Evolutionary conservation across 2,113 vertebrate species (phyloP).

Genomic region (Promerops cafer): DNA sequence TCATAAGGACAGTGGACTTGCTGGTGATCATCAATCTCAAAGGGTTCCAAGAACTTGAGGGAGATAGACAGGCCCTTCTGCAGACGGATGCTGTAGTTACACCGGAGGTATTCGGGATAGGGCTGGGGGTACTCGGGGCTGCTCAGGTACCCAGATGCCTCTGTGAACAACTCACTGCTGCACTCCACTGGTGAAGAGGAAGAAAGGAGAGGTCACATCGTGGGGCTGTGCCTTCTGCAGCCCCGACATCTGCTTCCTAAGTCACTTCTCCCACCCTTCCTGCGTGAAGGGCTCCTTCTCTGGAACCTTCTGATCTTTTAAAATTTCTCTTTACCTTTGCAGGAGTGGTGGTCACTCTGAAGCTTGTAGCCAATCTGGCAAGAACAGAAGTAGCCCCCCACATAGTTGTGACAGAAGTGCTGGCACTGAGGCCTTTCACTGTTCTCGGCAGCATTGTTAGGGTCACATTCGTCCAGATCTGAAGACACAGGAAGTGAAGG

Average conservation of each 20-base stretch:
- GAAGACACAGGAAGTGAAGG: neutral
- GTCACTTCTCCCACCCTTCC: neutral
- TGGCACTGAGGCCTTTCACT: constrained; percentile 70
- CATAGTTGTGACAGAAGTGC: constrained; percentile 89
- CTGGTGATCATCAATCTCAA: constrained; percentile 79
- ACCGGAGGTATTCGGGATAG: constrained; percentile 70
- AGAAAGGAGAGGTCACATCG: neutral
- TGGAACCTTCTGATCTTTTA: neutral
- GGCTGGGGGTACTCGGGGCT: constrained; percentile 75
- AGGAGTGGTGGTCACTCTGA: constrained; percentile 75
- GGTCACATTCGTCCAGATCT: constrained; percentile 74
- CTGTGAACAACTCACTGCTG: constrained; percentile 68
- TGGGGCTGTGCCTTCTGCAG: neutral
- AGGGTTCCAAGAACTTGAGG: constrained; percentile 71
- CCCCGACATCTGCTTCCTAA: neutral
- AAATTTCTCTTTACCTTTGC: constrained; percentile 70
- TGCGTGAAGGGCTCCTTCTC: neutral
- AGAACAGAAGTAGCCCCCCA: constrained; percentile 87
- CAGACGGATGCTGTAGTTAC: constrained; percentile 78
- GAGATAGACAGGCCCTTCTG: constrained; percentile 64
- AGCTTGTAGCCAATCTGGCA: constrained; percentile 84
- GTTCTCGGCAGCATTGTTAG: neutral
- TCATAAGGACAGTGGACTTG: constrained; percentile 77
- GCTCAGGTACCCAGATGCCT: constrained; percentile 62
- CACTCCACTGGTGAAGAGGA: constrained; percentile 61